phyloP scores from a whole-genome alignment of 2,888 invertebrate genomes.

The Drepana falcataria region DNA sequence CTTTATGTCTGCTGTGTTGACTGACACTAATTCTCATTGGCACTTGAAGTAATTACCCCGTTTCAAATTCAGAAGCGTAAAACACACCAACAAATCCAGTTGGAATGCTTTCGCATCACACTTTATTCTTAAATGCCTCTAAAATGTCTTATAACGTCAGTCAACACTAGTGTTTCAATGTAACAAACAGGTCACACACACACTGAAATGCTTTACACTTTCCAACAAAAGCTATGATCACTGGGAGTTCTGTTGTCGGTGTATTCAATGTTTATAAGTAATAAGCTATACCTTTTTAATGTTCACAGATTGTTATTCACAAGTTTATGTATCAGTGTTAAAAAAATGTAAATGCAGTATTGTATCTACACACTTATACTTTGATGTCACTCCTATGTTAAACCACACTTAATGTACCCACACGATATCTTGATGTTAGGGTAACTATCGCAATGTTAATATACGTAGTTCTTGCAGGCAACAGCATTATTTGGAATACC shows the following conservation, averaged over 20 bases:
- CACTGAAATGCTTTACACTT: slow-evolving; percentile 57
- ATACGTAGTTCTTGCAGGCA: slow-evolving; percentile 45
- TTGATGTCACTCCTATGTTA: slow-evolving; percentile 40
- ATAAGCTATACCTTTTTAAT: slow-evolving; percentile 23
- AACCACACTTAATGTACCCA: slow-evolving; percentile 41
- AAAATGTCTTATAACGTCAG: slow-evolving; percentile 44
- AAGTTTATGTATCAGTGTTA: slow-evolving; percentile 24
- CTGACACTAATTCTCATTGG: slow-evolving; percentile 43
- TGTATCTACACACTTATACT: slow-evolving; percentile 31
- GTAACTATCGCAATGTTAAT: slow-evolving; percentile 26
- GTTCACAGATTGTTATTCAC: slow-evolving; percentile 35
- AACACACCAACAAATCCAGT: slow-evolving; percentile 28
- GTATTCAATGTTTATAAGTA: slow-evolving; percentile 44
- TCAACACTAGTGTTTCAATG: slow-evolving; percentile 60
- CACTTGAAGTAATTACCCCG: slow-evolving; percentile 5
- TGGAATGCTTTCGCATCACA: slow-evolving; percentile 32
- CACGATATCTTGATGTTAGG: slow-evolving; percentile 41
- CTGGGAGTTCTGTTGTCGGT: slow-evolving; percentile 40
- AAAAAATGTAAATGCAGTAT: slow-evolving; percentile 35
- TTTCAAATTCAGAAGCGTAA: slow-evolving; percentile 17
- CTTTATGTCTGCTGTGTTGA: slow-evolving; percentile 61
- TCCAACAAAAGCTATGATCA: slow-evolving; percentile 28
- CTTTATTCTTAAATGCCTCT: slow-evolving; percentile 7
- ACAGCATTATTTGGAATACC: slow-evolving; percentile 37
- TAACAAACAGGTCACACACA: slow-evolving; percentile 57